Conservation (phyloP, 2,113 vertebrate genomes). For the Mesocricetus auratus region DNA sequence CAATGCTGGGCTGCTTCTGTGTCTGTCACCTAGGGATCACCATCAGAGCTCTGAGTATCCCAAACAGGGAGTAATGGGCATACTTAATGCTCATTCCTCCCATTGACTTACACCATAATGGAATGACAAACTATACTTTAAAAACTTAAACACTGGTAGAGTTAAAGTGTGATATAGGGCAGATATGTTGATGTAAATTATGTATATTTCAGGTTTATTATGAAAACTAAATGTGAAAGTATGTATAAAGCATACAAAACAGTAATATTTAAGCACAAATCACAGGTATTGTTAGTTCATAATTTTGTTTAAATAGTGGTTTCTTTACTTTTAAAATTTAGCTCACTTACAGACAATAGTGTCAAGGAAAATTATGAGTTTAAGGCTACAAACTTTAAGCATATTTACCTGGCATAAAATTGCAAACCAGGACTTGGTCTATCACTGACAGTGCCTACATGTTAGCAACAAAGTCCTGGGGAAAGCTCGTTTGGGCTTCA, state of each 20-base stretch:
- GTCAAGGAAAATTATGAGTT: constrained; percentile 6
- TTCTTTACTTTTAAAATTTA: background rate
- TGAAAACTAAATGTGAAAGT: background rate
- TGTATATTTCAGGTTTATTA: background rate
- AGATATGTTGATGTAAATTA: background rate
- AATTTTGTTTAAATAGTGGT: background rate
- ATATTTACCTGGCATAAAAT: background rate
- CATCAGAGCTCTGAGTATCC: background rate
- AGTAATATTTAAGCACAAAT: background rate
- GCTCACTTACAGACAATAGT: background rate
- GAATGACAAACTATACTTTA: background rate
- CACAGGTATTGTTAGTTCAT: background rate
- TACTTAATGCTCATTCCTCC: background rate
- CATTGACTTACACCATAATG: background rate
- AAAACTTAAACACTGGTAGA: background rate
- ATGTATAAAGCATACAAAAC: background rate
- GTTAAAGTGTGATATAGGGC: background rate
- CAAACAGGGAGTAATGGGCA: background rate
- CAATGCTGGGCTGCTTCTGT: no score
- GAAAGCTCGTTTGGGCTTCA: background rate
- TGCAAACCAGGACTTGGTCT: background rate
- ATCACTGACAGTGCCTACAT: background rate
- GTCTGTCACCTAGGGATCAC: background rate
- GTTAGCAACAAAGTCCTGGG: background rate
- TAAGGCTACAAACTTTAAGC: background rate